A percentile compares a stretch with the other conserved stretches of the same genome.
phyloP scores from a whole-genome alignment of 1,140 invertebrate species.

The Meloidogyne floridensis region DNA sequence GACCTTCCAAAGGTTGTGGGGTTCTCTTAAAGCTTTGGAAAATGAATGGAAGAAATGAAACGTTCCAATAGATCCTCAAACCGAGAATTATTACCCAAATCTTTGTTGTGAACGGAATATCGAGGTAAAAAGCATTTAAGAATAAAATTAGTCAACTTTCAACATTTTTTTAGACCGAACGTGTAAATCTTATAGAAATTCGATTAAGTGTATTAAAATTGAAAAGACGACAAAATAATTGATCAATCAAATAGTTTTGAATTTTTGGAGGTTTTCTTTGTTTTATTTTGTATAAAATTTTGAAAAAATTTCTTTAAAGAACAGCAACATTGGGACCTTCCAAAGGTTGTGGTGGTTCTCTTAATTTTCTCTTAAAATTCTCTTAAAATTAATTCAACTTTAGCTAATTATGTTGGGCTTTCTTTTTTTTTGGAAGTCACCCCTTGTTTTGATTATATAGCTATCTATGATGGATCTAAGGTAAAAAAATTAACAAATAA shows the following conservation, averaged over 20 bases:
- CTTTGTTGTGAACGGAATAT: slow-evolving; percentile 60
- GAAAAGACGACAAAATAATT: no score
- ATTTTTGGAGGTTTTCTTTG: no score
- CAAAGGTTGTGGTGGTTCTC: slow-evolving; percentile 58
- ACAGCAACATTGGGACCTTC: slow-evolving; percentile 42
- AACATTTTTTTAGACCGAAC: background rate
- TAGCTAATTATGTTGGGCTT: background rate
- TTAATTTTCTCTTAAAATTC: slow-evolving; percentile 37
- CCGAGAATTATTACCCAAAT: slow-evolving; percentile 47
- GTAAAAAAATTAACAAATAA: slow-evolving; percentile 4
- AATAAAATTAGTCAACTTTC: no score
- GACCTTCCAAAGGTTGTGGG: slow-evolving; percentile 58
- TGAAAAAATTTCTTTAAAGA: background rate
- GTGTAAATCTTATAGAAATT: slow-evolving; percentile 47
- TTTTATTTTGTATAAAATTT: no score
- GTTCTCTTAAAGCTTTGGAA: slow-evolving; percentile 48
- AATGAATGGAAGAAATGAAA: slow-evolving; percentile 49
- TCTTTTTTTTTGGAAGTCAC: background rate
- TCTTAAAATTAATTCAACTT: slow-evolving; percentile 13
- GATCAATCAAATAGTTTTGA: no score
- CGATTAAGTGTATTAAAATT: slow-evolving; percentile 45
- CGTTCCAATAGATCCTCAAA: slow-evolving; percentile 36
- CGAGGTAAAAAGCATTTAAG: background rate
- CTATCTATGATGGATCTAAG: slow-evolving; percentile 61
- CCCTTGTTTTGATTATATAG: slow-evolving; percentile 51